phyloP scores from a whole-genome alignment of 2,888 invertebrate genomes.

The Meteorus colon region DNA sequence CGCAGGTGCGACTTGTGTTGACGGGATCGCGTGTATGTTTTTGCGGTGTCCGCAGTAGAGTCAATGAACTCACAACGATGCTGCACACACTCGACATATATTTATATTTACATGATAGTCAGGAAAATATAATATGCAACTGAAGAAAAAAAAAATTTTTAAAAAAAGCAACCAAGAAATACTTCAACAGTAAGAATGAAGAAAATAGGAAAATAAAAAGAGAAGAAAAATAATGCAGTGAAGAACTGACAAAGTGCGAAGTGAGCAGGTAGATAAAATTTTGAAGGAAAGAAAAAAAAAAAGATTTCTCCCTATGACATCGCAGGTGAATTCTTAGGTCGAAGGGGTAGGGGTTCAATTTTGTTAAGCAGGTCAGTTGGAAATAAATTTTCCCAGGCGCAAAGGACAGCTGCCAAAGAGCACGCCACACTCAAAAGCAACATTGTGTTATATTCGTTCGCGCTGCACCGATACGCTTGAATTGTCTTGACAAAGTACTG shows the following conservation, averaged over 20 bases:
- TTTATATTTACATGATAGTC: conserved; percentile 22
- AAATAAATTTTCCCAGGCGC: conserved; percentile 53
- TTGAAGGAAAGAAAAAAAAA: background rate
- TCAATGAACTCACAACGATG: conserved; percentile 57
- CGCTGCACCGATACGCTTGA: background rate
- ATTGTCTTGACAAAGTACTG: background rate
- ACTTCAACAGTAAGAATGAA: background rate
- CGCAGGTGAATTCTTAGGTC: background rate
- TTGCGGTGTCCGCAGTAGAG: conserved; percentile 63
- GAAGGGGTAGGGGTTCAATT: background rate
- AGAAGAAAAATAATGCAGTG: background rate
- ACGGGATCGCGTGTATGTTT: conserved; percentile 71
- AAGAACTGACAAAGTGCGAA: background rate
- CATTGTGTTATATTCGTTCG: conserved; percentile 49
- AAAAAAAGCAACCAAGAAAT: background rate
- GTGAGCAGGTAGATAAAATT: conserved; percentile 9
- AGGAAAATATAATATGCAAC: background rate
- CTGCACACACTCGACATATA: conserved; percentile 37
- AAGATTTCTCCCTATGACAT: background rate
- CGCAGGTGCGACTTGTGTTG: conserved; percentile 66
- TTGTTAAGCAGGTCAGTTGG: conserved; percentile 57
- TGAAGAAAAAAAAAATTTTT: background rate
- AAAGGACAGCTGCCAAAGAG: conserved; percentile 59
- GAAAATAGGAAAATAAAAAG: background rate
- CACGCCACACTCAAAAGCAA: conserved; percentile 45